These are phyloP conservation scores for Theocolax elegans DNA, from an alignment of 1,140 invertebrate species.

Conservation along the genomic window DNA sequence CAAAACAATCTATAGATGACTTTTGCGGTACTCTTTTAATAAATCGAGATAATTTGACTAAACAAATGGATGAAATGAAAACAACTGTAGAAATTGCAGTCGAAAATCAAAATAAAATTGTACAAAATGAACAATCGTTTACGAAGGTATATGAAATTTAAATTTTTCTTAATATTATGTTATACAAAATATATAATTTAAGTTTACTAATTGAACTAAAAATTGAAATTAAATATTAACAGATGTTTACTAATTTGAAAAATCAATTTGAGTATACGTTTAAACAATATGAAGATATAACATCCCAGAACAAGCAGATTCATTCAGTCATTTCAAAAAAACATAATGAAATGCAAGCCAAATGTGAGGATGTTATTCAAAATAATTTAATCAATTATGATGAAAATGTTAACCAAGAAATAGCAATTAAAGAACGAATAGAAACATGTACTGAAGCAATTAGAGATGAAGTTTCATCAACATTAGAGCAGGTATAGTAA, in stretches of 20 bases:
- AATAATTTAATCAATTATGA: constrained; percentile 32
- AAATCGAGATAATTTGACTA: constrained; percentile 47
- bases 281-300: constrained; percentile 47
- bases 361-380: constrained; percentile 41
- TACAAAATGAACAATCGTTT: constrained; percentile 47
- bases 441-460: constrained; percentile 47
- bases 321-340: constrained; percentile 42
- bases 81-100: constrained; percentile 43
- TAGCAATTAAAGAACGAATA: constrained; percentile 46
- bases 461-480: constrained; percentile 45
- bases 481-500: constrained; percentile 51
- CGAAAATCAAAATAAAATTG: constrained; percentile 47
- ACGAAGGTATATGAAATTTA: constrained; percentile 47
- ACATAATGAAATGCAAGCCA: constrained; percentile 44
- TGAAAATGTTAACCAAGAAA: constrained; percentile 37
- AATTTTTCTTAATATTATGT: constrained; percentile 23
- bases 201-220: no score
- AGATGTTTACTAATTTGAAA: constrained; percentile 41
- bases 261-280: constrained; percentile 48
- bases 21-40: constrained; percentile 47
- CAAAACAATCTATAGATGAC: constrained; percentile 51
- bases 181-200: no score
- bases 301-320: constrained; percentile 42
- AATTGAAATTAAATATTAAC: constrained; percentile 5
- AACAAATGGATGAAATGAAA: constrained; percentile 47